Conservation (phyloP, 1,140 invertebrate species). For the Notospermus geniculatus region DNA sequence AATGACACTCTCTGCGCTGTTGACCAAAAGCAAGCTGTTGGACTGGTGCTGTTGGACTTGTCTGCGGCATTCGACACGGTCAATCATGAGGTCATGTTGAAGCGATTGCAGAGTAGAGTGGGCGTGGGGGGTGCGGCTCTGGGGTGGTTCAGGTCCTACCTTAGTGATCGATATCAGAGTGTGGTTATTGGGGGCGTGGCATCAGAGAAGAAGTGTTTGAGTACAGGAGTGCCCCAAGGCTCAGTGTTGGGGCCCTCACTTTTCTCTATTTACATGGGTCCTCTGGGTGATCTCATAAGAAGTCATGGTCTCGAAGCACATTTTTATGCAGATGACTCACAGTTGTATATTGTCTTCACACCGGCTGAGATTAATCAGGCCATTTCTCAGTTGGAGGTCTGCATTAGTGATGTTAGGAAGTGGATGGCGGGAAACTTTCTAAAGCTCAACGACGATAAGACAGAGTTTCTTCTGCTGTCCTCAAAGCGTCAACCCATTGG, state of each 20-base stretch:
- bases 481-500: no score
- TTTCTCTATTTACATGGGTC: neutral
- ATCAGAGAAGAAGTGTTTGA: neutral
- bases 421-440: conserved; percentile 7
- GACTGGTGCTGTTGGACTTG: conserved; percentile 1
- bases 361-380: neutral
- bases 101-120: neutral
- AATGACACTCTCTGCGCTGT: conserved; percentile 1
- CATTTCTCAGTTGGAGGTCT: conserved; percentile 6
- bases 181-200: neutral
- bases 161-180: neutral
- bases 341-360: conserved; percentile 5
- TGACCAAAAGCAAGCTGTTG: conserved; percentile 7
- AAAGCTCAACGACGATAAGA: conserved; percentile 4
- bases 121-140: neutral
- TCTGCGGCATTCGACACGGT: conserved; percentile 7
- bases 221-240: conserved; percentile 1
- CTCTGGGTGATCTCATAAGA: conserved; percentile 1
- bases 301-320: conserved; percentile 2
- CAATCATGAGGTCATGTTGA: conserved; percentile 6
- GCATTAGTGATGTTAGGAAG: conserved; percentile 1
- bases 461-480: conserved; percentile 2
- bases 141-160: conserved; percentile 9
- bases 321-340: conserved; percentile 4
- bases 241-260: conserved; percentile 1